These are phyloP conservation scores for Rhizomys pruinosus DNA, from an alignment of 2,113 vertebrate species.

Conservation along the genomic window DNA sequence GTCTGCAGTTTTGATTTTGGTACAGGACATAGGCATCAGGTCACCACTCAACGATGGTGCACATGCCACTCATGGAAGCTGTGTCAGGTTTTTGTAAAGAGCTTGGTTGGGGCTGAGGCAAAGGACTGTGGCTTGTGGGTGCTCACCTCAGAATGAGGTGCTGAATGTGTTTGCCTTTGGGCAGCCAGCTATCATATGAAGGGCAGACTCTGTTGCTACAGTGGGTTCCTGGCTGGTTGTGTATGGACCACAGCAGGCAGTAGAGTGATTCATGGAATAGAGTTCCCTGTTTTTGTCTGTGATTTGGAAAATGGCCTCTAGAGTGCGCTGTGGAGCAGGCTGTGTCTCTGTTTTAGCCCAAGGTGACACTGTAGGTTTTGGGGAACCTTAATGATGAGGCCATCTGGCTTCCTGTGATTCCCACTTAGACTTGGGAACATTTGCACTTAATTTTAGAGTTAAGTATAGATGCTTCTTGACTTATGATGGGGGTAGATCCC, in stretches of 20 bases:
- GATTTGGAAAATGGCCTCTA: neutral
- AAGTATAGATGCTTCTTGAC: neutral
- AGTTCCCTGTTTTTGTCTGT: neutral
- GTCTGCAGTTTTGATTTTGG: neutral
- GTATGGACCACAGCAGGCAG: neutral
- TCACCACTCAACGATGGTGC: neutral
- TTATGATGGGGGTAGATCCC: neutral
- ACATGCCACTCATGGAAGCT: neutral
- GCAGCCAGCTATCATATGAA: neutral
- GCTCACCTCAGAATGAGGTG: neutral
- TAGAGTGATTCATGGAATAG: neutral
- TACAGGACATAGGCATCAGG: neutral
- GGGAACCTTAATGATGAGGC: neutral
- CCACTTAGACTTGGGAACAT: neutral
- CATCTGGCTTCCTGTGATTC: neutral
- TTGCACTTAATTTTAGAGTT: neutral
- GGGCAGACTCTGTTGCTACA: neutral
- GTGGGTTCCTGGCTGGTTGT: neutral
- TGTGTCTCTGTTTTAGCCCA: neutral
- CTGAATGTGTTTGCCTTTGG: neutral
- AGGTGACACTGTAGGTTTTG: neutral
- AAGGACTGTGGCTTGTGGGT: neutral
- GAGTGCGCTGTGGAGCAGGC: neutral
- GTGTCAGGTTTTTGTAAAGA: conserved; percentile 14
- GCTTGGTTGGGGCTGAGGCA: neutral